Conservation (phyloP, 2,797 vertebrate species). For the Gallinago stenura region DNA sequence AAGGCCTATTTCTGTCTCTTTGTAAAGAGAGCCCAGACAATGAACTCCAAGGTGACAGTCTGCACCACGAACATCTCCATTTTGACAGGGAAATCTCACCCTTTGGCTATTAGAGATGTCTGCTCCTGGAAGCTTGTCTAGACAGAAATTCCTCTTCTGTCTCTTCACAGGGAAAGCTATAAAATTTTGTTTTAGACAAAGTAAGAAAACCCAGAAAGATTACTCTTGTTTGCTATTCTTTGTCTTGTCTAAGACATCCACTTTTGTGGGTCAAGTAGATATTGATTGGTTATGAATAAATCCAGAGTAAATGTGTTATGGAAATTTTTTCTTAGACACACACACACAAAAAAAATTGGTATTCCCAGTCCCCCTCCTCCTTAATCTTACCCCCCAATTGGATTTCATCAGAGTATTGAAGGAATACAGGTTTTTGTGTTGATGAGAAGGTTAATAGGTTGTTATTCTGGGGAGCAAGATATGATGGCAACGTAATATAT, state of each 20-base stretch:
- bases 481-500: not conserved
- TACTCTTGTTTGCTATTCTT: not conserved
- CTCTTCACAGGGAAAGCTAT: not conserved
- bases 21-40: not conserved
- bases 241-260: not conserved
- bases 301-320: not conserved
- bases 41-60: not conserved
- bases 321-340: not conserved
- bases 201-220: not conserved
- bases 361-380: not conserved
- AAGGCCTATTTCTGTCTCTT: slow-evolving; percentile 47
- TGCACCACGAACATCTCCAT: not conserved
- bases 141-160: not conserved
- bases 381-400: not conserved
- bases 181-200: not conserved
- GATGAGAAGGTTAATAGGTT: not conserved
- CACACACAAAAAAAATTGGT: not conserved
- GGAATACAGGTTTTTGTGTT: not conserved
- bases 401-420: not conserved
- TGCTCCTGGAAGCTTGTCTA: not conserved
- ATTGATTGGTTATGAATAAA: not conserved
- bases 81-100: not conserved
- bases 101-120: not conserved
- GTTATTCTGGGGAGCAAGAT: not conserved
- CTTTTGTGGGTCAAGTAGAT: not conserved